These are phyloP conservation scores for Apodemia duryi DNA, from an alignment of 2,888 invertebrate species.

Conservation along the genomic window DNA sequence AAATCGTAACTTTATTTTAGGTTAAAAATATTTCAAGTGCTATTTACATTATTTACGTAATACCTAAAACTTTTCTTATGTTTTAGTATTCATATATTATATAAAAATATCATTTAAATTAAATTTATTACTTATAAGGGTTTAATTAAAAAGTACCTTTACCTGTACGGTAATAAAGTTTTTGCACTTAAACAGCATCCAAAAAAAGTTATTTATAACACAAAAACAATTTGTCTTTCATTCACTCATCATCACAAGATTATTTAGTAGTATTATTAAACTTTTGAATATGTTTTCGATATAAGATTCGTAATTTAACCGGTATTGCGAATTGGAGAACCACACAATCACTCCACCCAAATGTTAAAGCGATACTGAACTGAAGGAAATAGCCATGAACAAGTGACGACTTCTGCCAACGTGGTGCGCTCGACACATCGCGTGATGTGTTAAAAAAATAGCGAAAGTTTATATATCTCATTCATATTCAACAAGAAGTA, in stretches of 20 bases:
- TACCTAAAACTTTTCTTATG: neutral
- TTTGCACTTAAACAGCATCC: constrained; percentile 2
- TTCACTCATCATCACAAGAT: neutral
- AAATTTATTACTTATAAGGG: neutral
- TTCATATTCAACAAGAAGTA: constrained; percentile 2
- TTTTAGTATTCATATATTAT: neutral
- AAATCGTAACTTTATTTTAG: neutral
- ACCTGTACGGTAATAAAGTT: neutral
- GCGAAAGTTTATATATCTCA: constrained; percentile 8
- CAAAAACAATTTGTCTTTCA: neutral
- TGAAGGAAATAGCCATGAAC: neutral
- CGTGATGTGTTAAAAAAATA: constrained; percentile 14
- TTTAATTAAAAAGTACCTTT: neutral
- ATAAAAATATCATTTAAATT: neutral
- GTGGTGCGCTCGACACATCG: constrained; percentile 9
- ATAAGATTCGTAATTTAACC: constrained; percentile 4
- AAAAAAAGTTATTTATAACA: neutral
- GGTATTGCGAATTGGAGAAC: neutral
- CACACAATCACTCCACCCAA: neutral
- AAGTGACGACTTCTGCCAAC: constrained; percentile 6
- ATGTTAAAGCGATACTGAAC: constrained; percentile 1
- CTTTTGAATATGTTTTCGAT: constrained; percentile 6
- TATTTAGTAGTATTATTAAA: neutral
- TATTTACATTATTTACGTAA: neutral
- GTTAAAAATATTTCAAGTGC: neutral